Conservation (phyloP, 2,797 vertebrate genomes). For the Leuciscus waleckii region DNA sequence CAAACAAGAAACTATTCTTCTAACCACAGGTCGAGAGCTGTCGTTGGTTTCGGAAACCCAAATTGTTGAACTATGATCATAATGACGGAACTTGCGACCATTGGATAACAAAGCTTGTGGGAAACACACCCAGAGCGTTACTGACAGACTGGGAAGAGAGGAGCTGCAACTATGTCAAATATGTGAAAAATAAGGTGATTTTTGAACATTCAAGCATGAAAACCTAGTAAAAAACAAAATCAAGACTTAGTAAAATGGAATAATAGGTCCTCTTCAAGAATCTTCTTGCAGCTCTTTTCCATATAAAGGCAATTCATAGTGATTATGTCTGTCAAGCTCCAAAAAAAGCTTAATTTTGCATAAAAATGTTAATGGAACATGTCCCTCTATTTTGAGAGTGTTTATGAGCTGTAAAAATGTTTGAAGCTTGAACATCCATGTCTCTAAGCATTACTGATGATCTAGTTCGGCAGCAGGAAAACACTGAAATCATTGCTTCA, state of each 20-base stretch:
- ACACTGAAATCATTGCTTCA: not conserved
- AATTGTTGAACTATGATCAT: no score
- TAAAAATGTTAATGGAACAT: not conserved
- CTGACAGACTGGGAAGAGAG: not conserved
- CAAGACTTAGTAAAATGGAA: not conserved
- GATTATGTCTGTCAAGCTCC: not conserved
- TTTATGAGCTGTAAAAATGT: not conserved
- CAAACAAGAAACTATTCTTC: no score
- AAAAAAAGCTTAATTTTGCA: not conserved
- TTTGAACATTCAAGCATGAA: not conserved
- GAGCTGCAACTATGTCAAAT: not conserved
- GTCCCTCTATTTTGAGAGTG: not conserved
- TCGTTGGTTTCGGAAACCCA: no score
- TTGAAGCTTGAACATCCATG: constrained; percentile 10
- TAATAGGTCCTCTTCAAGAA: not conserved
- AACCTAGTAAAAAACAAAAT: not conserved
- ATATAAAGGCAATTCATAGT: not conserved
- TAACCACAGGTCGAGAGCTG: no score
- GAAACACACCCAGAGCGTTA: not conserved
- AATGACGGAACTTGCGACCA: no score
- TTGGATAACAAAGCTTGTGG: no score
- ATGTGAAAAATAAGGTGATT: not conserved
- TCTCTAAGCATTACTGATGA: constrained; percentile 11
- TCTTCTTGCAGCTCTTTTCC: not conserved
- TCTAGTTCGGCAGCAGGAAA: constrained; percentile 7